phyloP scores from a whole-genome alignment of 2,888 invertebrate species.

The Apodemia duryi region DNA sequence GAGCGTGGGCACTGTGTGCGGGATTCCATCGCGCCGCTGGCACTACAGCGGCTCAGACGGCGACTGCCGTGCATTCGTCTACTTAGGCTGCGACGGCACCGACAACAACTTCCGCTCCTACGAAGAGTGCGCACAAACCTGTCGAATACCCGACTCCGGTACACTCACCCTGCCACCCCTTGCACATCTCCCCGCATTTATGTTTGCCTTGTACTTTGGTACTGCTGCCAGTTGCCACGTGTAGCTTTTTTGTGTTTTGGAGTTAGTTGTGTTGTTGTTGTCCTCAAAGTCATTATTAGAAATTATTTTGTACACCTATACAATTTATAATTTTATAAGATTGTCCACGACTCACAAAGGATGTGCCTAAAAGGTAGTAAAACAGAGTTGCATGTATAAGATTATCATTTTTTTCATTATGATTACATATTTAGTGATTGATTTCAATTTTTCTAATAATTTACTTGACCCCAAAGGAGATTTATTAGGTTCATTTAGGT shows the following conservation, averaged over 20 bases:
- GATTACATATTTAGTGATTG: no score
- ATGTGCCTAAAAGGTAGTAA: no score
- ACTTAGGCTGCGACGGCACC: slow-evolving; percentile 93
- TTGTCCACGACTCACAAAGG: no score
- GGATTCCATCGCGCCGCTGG: slow-evolving; percentile 80
- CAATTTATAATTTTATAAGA: no score
- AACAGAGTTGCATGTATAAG: no score
- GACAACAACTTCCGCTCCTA: slow-evolving; percentile 89
- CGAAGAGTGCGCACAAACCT: slow-evolving; percentile 80
- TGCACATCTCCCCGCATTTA: slow-evolving; percentile 3
- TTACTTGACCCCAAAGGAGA: no score
- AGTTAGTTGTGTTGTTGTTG: background rate
- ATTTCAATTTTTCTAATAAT: no score
- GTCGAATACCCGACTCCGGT: slow-evolving; percentile 35
- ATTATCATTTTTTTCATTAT: no score
- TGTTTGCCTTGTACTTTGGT: background rate
- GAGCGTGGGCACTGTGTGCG: slow-evolving; percentile 43
- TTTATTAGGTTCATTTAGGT: no score
- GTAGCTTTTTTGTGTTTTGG: background rate
- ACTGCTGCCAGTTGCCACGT: no score
- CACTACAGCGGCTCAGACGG: slow-evolving; percentile 84
- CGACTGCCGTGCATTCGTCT: slow-evolving; percentile 89
- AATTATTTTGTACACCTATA: no score
- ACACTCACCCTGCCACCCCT: slow-evolving; percentile 16
- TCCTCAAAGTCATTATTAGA: no score